These are phyloP conservation scores for Steinernema feltiae DNA, from an alignment of 1,140 invertebrate species.

Conservation along the genomic window DNA sequence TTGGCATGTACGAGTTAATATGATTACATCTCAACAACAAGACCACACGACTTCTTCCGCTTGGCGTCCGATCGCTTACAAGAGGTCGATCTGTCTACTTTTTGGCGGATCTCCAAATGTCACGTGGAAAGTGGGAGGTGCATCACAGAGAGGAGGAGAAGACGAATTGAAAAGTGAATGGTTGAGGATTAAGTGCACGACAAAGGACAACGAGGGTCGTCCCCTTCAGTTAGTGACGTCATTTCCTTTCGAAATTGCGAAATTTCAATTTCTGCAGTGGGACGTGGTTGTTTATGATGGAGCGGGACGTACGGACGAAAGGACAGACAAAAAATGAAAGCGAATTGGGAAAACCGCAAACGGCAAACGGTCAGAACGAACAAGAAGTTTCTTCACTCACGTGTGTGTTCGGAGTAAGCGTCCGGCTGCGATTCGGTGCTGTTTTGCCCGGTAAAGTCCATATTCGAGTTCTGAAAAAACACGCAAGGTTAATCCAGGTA, in stretches of 20 bases:
- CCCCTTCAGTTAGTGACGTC: not conserved
- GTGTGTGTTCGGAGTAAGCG: not conserved
- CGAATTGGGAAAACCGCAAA: conserved; percentile 8
- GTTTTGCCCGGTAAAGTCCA: not conserved
- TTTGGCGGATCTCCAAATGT: too few relatives aligned
- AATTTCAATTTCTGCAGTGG: not conserved
- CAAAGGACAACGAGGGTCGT: not conserved
- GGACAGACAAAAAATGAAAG: too few relatives aligned
- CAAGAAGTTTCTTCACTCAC: not conserved
- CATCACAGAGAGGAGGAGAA: not conserved
- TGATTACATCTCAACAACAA: too few relatives aligned
- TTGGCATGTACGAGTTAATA: too few relatives aligned
- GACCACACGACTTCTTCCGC: too few relatives aligned
- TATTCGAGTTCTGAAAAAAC: conserved; percentile 1
- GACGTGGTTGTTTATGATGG: too few relatives aligned
- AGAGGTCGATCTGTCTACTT: too few relatives aligned
- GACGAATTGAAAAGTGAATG: not conserved
- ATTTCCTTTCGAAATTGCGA: not conserved
- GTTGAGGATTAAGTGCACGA: not conserved
- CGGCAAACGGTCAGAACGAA: not conserved
- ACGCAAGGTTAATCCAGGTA: too few relatives aligned
- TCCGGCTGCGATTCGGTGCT: not conserved
- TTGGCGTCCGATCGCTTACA: too few relatives aligned
- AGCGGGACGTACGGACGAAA: not conserved
- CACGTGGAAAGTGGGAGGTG: too few relatives aligned